phyloP scores from a whole-genome alignment of 2,888 invertebrate species.

The Euplexia lucipara region DNA sequence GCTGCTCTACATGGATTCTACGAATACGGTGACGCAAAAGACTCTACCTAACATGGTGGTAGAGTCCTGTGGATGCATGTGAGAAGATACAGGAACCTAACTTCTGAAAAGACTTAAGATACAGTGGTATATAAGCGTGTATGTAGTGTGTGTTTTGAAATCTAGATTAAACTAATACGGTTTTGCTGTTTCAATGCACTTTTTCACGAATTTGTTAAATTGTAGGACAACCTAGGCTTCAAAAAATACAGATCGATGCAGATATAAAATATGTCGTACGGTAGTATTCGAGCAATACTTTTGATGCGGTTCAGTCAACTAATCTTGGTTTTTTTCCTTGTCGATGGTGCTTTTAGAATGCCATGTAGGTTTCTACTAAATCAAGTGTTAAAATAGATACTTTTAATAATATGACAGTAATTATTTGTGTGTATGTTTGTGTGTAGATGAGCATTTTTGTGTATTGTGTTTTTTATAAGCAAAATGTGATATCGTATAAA shows the following conservation, averaged over 20 bases:
- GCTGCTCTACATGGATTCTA: constrained; percentile 95
- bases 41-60: constrained; percentile 97
- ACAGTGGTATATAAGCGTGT: neutral
- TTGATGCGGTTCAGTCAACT: neutral
- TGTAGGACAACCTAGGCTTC: no score
- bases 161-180: neutral
- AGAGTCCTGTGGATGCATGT: constrained; percentile 97
- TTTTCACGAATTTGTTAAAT: no score
- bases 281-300: neutral
- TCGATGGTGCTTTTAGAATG: neutral
- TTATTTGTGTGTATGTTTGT: constrained; percentile 28
- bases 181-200: constrained; percentile 9
- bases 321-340: constrained; percentile 5
- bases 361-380: neutral
- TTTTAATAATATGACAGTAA: constrained; percentile 41
- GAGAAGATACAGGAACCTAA: constrained; percentile 49
- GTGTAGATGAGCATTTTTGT: constrained; percentile 31
- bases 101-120: neutral
- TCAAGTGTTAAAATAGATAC: constrained; percentile 1
- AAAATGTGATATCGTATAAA: constrained; percentile 62
- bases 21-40: constrained; percentile 94
- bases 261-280: no score
- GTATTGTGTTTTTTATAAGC: constrained; percentile 50
- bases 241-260: no score
- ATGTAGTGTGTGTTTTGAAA: neutral